These are phyloP conservation scores for Balaenoptera acutorostrata DNA, from an alignment of 2,113 vertebrate genomes.

Conservation along the genomic window DNA sequence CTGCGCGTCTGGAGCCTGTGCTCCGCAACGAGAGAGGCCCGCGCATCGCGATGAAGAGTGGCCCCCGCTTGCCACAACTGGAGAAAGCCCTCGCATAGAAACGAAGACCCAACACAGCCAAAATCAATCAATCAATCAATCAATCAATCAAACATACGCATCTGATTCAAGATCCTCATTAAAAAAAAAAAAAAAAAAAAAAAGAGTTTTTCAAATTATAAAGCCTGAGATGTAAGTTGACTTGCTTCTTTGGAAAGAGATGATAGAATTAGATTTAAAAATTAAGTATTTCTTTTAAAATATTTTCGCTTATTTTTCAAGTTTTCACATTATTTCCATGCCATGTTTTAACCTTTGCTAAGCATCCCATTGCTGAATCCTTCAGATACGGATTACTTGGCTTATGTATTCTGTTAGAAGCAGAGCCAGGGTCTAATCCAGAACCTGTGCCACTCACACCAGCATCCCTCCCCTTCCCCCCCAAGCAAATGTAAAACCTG, in stretches of 20 bases:
- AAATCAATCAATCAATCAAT: too few relatives aligned
- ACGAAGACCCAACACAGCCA: too few relatives aligned
- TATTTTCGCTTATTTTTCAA: neutral
- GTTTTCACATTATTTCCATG: neutral
- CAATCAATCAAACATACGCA: too few relatives aligned
- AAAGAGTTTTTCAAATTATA: neutral
- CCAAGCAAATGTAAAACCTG: neutral
- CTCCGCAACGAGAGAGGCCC: too few relatives aligned
- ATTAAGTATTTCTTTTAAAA: neutral
- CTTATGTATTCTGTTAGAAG: neutral
- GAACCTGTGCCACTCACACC: neutral
- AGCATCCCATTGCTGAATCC: neutral
- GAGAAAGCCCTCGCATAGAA: too few relatives aligned
- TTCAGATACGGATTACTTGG: neutral
- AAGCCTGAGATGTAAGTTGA: neutral
- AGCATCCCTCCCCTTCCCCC: rapidly evolving
- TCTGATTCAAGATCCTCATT: too few relatives aligned
- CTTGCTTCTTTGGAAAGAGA: neutral
- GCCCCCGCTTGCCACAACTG: too few relatives aligned
- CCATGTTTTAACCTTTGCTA: neutral
- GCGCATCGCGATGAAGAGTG: too few relatives aligned
- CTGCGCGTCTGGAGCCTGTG: too few relatives aligned
- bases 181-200: too few relatives aligned
- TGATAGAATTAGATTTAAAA: neutral
- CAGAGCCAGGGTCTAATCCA: neutral